Conservation (phyloP, 2,113 vertebrate species). For the Danionella cerebrum region DNA sequence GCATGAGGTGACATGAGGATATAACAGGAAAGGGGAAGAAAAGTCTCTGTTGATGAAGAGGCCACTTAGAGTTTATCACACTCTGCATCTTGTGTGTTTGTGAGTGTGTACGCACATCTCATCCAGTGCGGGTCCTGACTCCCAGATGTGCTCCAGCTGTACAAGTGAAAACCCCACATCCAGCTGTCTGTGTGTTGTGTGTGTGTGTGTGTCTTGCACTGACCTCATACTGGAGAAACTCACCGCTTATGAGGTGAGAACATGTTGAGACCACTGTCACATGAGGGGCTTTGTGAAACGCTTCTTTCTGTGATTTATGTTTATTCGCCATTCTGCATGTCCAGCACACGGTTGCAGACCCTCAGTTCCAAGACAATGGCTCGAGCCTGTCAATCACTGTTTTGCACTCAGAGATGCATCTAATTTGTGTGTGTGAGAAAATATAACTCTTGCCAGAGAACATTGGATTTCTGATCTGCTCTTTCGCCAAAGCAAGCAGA, state of each 20-base stretch:
- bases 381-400: neutral
- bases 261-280: slow-evolving; percentile 28
- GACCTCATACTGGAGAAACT: slow-evolving; percentile 17
- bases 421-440: slow-evolving; percentile 2
- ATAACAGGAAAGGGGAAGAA: neutral
- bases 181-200: slow-evolving; percentile 27
- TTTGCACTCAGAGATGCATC: neutral
- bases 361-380: neutral
- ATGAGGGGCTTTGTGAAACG: neutral
- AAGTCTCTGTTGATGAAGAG: neutral
- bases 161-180: slow-evolving; percentile 15
- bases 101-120: slow-evolving; percentile 7
- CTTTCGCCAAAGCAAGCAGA: slow-evolving; percentile 34
- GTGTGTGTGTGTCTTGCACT: slow-evolving; percentile 23
- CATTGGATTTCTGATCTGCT: slow-evolving; percentile 28
- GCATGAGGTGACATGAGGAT: neutral
- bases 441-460: slow-evolving; percentile 27
- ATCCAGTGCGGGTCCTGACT: slow-evolving; percentile 6
- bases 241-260: slow-evolving; percentile 41
- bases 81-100: slow-evolving; percentile 11
- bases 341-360: too few species aligned
- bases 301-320: neutral
- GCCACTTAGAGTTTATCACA: slow-evolving; percentile 19
- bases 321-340: too few species aligned
- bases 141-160: slow-evolving; percentile 43